Base-by-base conservation (phyloP, 2,113 vertebrate genomes). In the Erpornis zantholeuca region DNA sequence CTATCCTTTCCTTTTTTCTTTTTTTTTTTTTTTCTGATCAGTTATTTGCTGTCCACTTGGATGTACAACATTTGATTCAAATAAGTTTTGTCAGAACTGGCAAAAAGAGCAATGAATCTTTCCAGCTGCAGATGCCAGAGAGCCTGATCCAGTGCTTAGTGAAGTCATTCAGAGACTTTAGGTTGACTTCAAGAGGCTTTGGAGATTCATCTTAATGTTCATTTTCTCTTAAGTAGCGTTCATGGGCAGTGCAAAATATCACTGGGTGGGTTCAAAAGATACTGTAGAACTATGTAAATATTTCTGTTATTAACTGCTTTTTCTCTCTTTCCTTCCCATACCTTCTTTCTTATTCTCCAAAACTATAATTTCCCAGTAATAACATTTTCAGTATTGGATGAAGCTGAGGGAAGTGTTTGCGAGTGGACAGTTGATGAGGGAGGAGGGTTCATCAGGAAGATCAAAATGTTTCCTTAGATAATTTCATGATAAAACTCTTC, bases 21-120 rank as follows among this genome's bases (percentile, higher is more conserved):
- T 80, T 80, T 40, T 54, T 59, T 88, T 91, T 69, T 83, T 20
- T 91, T 64, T 61, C 71, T 65, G 42, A 94, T 97, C 91, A 95
- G 92, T 93, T 97, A 92, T 92, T 91, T 90, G 73, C 92, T 97
- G 90, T 95, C 96, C 70, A 54, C 92, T 97, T 97, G 87, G 50
- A 97, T 96, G 82, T 88, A 66, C 36, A 96, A 71, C 24, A 44
- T 78, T 91, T 85, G 88, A 85, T 91, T 97, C 82, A 96, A 96
- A 98, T 94, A 95, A 65, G 60, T 88, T 96, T 96, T 98, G 97
- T 98, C 97, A 97, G 97, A 97, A 91, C 40, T 97, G 97, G 97
- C 96, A 97, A 96, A 92, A 79, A 70, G 72, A 88, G 40, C 57
- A 82, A 90, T 11, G 28, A 59, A 12, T 93, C 44, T 80, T 88